A percentile compares a stretch with the other conserved stretches of the same genome.
phyloP scores from a whole-genome alignment of 2,888 invertebrate species.

The Philopedon plagiatum region DNA sequence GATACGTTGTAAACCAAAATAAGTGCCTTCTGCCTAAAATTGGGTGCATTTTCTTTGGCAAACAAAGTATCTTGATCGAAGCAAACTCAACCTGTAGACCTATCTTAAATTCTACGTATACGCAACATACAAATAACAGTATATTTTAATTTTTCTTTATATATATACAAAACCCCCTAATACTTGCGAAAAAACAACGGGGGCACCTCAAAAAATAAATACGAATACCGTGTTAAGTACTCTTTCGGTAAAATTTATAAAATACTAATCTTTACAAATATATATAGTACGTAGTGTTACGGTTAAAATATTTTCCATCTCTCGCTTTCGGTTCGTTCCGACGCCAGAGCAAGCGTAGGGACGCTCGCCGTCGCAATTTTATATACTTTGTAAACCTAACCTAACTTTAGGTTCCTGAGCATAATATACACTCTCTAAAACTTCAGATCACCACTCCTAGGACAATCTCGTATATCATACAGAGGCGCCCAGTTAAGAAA shows the following conservation, averaged over 20 bases:
- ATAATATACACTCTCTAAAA: slow-evolving; percentile 18
- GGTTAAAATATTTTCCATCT: slow-evolving; percentile 14
- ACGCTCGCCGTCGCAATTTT: background rate
- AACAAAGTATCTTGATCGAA: background rate
- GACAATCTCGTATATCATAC: slow-evolving; percentile 15
- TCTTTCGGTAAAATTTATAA: slow-evolving; percentile 27
- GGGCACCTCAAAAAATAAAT: slow-evolving; percentile 20
- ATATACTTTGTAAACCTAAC: slow-evolving; percentile 26
- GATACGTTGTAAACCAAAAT: too few relatives aligned
- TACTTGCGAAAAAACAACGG: slow-evolving; percentile 22
- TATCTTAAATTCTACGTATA: background rate
- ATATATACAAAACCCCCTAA: slow-evolving; percentile 25
- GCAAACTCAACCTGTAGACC: too few relatives aligned
- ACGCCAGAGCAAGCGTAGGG: background rate
- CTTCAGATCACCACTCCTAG: slow-evolving; percentile 28
- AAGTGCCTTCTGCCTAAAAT: too few relatives aligned
- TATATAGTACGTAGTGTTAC: too few relatives aligned
- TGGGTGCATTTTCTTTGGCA: background rate
- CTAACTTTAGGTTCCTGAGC: slow-evolving; percentile 28
- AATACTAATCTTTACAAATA: slow-evolving; percentile 29
- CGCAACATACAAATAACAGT: slow-evolving; percentile 19
- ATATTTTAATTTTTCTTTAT: slow-evolving; percentile 12
- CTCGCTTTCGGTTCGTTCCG: background rate
- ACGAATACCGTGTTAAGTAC: slow-evolving; percentile 24
- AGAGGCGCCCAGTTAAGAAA: background rate